Percentiles rank a stretch among this genome's conserved stretches.
Conservation (phyloP, 2,113 vertebrate species). For the Hylia prasina region DNA sequence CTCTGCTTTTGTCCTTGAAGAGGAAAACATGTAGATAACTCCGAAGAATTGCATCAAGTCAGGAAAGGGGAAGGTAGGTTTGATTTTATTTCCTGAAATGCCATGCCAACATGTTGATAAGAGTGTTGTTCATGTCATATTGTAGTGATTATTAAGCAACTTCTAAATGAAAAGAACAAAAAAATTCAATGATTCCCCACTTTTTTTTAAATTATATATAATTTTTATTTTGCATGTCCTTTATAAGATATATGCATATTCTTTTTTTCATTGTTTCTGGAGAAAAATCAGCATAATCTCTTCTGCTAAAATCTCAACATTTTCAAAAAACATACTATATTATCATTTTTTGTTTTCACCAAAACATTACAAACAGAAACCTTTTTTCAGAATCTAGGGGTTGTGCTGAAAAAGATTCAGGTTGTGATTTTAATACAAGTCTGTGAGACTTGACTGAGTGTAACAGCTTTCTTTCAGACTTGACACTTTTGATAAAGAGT, state of each 20-base stretch:
- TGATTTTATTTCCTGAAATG: not conserved
- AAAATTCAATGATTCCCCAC: fast-evolving
- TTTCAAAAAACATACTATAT: not conserved
- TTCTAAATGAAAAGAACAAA: not conserved
- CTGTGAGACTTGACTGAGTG: not conserved
- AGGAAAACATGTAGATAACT: not conserved
- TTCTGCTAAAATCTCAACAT: not conserved
- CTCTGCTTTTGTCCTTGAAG: not conserved
- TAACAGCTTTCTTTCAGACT: not conserved
- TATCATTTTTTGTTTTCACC: not conserved
- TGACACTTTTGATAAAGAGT: not conserved
- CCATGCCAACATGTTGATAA: not conserved
- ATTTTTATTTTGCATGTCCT: not conserved
- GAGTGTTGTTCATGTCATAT: not conserved
- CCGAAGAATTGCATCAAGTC: not conserved
- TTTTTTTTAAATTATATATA: not conserved
- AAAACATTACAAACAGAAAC: fast-evolving
- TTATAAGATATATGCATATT: not conserved
- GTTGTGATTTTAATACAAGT: not conserved
- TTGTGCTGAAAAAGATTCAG: not conserved
- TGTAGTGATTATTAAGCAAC: not conserved
- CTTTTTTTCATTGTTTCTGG: not conserved
- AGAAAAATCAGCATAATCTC: not conserved
- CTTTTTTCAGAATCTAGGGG: not conserved
- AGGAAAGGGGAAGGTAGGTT: not conserved